A percentile compares a stretch with the other conserved stretches of the same genome.
phyloP scores from a whole-genome alignment of 2,797 vertebrate genomes.

The Microctenopoma lineatum region DNA sequence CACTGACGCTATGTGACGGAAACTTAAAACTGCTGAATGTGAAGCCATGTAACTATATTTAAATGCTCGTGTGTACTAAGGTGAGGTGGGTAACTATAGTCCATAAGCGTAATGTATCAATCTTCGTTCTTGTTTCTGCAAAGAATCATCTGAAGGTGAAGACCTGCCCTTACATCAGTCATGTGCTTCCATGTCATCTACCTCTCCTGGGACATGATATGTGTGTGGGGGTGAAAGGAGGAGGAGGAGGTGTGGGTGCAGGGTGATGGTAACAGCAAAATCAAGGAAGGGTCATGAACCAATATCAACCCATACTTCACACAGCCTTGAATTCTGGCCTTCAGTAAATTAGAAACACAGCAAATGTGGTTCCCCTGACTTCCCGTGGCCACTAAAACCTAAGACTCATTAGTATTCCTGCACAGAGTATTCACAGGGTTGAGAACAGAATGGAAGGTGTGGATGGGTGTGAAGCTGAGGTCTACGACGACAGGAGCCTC shows the following conservation, averaged over 20 bases:
- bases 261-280: conserved; percentile 24
- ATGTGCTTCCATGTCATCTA: conserved; percentile 5
- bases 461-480: conserved; percentile 54
- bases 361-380: not conserved
- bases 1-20: not conserved
- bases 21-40: not conserved
- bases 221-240: conserved; percentile 13
- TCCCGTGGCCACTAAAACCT: not conserved
- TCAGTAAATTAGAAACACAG: not conserved
- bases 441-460: conserved; percentile 4
- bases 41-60: not conserved
- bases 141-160: conserved; percentile 18
- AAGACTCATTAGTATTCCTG: not conserved
- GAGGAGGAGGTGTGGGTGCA: conserved; percentile 13
- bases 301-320: conserved; percentile 14
- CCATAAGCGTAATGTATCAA: conserved; percentile 35
- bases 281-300: conserved; percentile 34
- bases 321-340: conserved; percentile 15
- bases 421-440: not conserved
- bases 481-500: conserved; percentile 52
- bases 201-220: conserved; percentile 41
- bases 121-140: conserved; percentile 2
- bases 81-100: conserved; percentile 10
- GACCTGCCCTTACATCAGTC: conserved; percentile 51
- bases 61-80: not conserved